These are phyloP conservation scores for Hyaena hyaena DNA, from an alignment of 2,113 vertebrate genomes.

Conservation along the genomic window DNA sequence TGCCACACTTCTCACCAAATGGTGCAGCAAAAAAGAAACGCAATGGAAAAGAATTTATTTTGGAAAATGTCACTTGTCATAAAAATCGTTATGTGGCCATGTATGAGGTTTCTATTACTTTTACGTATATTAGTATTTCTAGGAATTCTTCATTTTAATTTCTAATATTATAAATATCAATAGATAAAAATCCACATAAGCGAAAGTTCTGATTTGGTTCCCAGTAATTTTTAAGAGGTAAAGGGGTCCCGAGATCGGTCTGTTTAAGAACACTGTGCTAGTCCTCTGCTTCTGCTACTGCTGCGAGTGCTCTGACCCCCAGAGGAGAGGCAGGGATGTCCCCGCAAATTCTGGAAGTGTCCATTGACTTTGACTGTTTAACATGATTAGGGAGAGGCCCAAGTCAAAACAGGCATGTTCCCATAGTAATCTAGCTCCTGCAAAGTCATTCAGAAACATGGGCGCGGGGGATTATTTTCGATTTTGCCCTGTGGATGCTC, in stretches of 20 bases:
- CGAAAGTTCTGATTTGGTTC: background rate
- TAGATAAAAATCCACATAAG: background rate
- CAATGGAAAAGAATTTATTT: background rate
- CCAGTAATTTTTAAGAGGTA: background rate
- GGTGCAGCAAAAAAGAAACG: background rate
- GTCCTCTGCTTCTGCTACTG: background rate
- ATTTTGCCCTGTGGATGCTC: slow-evolving; percentile 6
- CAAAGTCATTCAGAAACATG: background rate
- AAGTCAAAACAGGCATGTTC: background rate
- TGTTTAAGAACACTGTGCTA: background rate
- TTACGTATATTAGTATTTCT: background rate
- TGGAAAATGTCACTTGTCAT: background rate
- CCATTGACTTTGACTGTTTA: background rate
- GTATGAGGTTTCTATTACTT: background rate
- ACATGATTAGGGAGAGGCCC: background rate
- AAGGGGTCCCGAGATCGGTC: background rate
- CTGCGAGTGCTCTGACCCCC: background rate
- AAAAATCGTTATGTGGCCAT: background rate
- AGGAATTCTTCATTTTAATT: background rate
- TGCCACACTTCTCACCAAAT: background rate
- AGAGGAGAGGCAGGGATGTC: background rate
- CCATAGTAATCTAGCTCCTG: background rate
- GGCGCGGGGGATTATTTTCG: background rate
- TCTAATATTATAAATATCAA: background rate
- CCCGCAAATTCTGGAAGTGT: background rate